Conservation (phyloP, 1,140 invertebrate genomes). For the Coelopa frigida region DNA sequence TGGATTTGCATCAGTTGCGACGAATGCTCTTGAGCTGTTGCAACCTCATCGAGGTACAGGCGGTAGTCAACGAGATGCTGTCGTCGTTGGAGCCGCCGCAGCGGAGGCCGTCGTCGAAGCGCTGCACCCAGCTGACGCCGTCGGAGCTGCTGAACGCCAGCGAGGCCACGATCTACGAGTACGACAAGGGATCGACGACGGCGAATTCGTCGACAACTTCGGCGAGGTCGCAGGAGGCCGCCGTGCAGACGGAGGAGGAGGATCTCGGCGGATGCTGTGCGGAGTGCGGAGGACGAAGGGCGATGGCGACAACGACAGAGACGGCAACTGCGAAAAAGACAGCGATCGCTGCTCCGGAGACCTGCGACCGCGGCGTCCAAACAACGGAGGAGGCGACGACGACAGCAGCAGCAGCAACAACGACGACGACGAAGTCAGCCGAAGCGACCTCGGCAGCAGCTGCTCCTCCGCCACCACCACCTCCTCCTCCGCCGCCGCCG, state of each 20-base stretch:
- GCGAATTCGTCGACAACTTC: not conserved
- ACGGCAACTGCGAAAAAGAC: too few species aligned
- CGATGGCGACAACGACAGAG: too few species aligned
- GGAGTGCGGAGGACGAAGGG: too few species aligned
- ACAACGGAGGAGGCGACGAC: too few species aligned
- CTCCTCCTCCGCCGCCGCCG: too few species aligned
- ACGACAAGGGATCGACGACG: slow-evolving; percentile 15
- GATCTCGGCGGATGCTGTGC: too few species aligned
- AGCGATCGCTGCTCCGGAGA: too few species aligned
- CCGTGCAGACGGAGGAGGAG: slow-evolving; percentile 23
- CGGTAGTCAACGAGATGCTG: slow-evolving; percentile 35
- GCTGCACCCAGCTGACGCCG: slow-evolving; percentile 31
- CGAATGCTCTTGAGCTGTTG: slow-evolving; percentile 35
- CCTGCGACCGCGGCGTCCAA: too few species aligned
- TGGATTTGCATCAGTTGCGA: slow-evolving; percentile 14
- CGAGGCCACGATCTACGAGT: slow-evolving; percentile 35
- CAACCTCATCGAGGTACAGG: slow-evolving; percentile 33
- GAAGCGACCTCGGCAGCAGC: too few species aligned
- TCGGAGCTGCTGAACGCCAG: slow-evolving; percentile 35
- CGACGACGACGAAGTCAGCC: slow-evolving; percentile 15
- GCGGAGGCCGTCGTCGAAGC: slow-evolving; percentile 27
- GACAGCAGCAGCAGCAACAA: too few species aligned
- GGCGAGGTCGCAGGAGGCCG: slow-evolving; percentile 14
- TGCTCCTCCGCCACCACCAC: too few species aligned
- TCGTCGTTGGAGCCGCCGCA: slow-evolving; percentile 27